Conservation (phyloP, 2,888 invertebrate genomes). For the Drosophila suboccidentalis region DNA sequence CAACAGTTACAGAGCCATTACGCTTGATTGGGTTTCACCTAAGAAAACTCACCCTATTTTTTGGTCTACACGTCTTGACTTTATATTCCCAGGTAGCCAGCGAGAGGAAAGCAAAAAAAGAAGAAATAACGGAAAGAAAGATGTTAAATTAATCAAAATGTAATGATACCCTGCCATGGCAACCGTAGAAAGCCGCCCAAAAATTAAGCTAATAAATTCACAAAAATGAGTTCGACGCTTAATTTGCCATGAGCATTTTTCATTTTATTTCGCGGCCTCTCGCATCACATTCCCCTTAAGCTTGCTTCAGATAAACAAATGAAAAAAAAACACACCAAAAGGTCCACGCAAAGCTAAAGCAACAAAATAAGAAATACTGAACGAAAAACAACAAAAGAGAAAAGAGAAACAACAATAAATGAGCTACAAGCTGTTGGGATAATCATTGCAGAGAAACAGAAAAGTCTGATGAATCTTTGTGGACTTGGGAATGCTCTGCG, state of each 20-base stretch:
- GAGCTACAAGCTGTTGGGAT: constrained; percentile 28
- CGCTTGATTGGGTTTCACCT: constrained; percentile 69
- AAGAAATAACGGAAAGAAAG: constrained; percentile 24
- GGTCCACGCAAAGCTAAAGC: constrained; percentile 31
- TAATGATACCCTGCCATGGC: constrained; percentile 53
- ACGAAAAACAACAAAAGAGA: constrained; percentile 35
- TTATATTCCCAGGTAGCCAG: constrained; percentile 43
- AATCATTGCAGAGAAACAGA: constrained; percentile 23
- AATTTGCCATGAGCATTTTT: constrained; percentile 80
- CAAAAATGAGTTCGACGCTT: constrained; percentile 79
- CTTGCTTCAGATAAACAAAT: neutral
- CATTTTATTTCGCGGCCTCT: constrained; percentile 66
- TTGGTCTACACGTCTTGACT: neutral
- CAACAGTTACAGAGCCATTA: constrained; percentile 64
- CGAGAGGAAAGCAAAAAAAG: neutral
- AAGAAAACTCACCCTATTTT: constrained; percentile 16
- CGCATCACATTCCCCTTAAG: constrained; percentile 18
- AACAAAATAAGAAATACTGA: constrained; percentile 23
- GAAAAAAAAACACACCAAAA: constrained; percentile 24
- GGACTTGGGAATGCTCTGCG: constrained; percentile 33
- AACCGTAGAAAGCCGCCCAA: constrained; percentile 27
- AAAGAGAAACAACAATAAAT: constrained; percentile 46
- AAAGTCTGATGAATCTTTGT: constrained; percentile 19
- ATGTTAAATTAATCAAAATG: constrained; percentile 77
- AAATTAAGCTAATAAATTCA: constrained; percentile 79